A percentile compares a stretch with the other conserved stretches of the same genome.
These are phyloP conservation scores for Enoplosus armatus DNA, from an alignment of 2,797 vertebrate genomes.

Conservation along the genomic window DNA sequence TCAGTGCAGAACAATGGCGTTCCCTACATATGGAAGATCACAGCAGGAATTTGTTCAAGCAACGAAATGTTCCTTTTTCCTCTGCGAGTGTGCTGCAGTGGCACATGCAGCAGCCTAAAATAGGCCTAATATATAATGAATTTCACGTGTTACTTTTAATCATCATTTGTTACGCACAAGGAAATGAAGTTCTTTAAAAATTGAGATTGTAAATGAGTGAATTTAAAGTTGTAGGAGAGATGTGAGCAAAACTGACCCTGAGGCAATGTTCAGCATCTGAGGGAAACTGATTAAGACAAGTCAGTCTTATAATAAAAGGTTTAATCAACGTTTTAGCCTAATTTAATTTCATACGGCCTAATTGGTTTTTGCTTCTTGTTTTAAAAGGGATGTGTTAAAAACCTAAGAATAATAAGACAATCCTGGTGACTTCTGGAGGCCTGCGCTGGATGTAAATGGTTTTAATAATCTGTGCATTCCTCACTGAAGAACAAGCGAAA, in stretches of 20 bases:
- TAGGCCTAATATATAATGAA: slow-evolving; percentile 7
- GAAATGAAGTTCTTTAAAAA: slow-evolving; percentile 39
- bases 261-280: neutral
- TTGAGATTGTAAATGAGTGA: neutral
- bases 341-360: neutral
- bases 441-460: neutral
- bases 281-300: neutral
- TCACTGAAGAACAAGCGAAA: neutral
- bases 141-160: slow-evolving; percentile 10
- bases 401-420: neutral
- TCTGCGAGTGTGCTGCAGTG: neutral
- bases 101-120: neutral
- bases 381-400: neutral
- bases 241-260: neutral
- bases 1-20: neutral
- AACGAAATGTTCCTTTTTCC: neutral
- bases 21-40: neutral
- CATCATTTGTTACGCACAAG: slow-evolving; percentile 20
- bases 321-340: neutral
- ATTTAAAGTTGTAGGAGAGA: neutral
- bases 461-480: neutral
- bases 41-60: neutral
- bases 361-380: neutral
- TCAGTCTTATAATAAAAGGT: neutral
- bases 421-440: neutral